Evolutionary conservation across 2,113 vertebrate genomes (phyloP).

Genomic region (Entelurus aequoreus): DNA sequence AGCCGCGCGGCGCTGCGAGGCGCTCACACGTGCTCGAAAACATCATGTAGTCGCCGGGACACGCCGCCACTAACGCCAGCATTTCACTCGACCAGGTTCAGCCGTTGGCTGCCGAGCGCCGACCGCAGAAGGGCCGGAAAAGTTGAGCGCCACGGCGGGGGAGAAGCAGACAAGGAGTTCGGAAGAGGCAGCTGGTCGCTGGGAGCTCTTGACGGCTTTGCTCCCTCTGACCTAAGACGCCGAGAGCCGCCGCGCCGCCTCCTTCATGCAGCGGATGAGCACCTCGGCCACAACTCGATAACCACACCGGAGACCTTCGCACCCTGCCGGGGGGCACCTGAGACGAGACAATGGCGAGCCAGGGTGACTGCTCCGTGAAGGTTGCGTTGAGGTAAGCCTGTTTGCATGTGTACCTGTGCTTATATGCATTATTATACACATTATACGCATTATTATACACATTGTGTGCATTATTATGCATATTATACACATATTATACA

Average conservation of each 20-base stretch:
- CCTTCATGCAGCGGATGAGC: conserved; percentile 15
- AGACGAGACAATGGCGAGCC: conserved; percentile 64
- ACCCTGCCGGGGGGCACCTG: conserved; percentile 1
- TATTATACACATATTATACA: conserved; percentile 5
- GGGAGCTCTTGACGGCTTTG: conserved; percentile 56
- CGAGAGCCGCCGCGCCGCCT: conserved; percentile 2
- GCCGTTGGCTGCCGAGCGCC: conserved; percentile 32
- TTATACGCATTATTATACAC: no score
- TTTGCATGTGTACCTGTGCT: conserved; percentile 17
- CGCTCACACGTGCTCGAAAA: conserved; percentile 29
- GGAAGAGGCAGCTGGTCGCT: conserved; percentile 33
- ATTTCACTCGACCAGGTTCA: conserved; percentile 10
- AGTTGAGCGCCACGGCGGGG: conserved; percentile 37
- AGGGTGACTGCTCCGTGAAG: conserved; percentile 75
- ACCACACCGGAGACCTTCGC: conserved; percentile 13
- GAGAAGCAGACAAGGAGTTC: conserved; percentile 32
- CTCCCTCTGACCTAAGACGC: conserved; percentile 50
- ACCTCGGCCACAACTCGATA: conserved; percentile 2
- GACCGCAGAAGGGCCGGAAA: conserved; percentile 11
- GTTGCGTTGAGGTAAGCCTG: conserved; percentile 74
- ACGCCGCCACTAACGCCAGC: not conserved
- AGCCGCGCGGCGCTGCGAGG: conserved; percentile 17
- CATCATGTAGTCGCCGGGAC: conserved; percentile 53
- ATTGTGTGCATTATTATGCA: no score
- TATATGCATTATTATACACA: conserved; percentile 14